These are phyloP conservation scores for Nothura maculosa DNA, from an alignment of 2,797 vertebrate genomes.

Conservation along the genomic window DNA sequence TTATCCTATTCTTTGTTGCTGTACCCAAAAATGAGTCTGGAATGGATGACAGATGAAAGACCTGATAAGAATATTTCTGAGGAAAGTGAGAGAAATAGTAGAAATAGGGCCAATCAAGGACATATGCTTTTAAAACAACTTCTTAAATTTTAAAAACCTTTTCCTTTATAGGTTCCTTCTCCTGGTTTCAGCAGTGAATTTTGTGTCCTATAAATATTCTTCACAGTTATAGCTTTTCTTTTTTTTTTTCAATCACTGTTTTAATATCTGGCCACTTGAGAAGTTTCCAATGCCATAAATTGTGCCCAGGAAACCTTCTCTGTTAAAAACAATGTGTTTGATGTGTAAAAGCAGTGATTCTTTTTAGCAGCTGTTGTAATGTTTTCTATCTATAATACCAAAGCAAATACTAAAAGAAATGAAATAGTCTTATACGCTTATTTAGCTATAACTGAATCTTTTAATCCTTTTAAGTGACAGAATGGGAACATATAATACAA, in stretches of 20 bases:
- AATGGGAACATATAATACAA: conserved; percentile 10
- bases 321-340: not conserved
- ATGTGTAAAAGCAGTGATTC: not conserved
- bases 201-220: not conserved
- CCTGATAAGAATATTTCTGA: not conserved
- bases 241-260: not conserved
- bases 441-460: not conserved
- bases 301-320: not conserved
- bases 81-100: not conserved
- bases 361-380: not conserved
- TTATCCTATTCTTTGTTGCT: not conserved
- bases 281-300: not conserved
- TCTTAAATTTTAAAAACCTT: not conserved
- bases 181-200: not conserved
- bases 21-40: not conserved
- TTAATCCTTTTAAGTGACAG: conserved; percentile 47
- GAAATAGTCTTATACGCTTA: not conserved
- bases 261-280: not conserved
- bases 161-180: not conserved
- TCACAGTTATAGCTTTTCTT: not conserved
- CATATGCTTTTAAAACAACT: not conserved
- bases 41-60: not conserved
- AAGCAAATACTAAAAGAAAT: conserved; percentile 3
- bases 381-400: not conserved
- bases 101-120: not conserved